Base-by-base conservation (phyloP, 2,888 invertebrate genomes). In the Myopa testacea region DNA sequence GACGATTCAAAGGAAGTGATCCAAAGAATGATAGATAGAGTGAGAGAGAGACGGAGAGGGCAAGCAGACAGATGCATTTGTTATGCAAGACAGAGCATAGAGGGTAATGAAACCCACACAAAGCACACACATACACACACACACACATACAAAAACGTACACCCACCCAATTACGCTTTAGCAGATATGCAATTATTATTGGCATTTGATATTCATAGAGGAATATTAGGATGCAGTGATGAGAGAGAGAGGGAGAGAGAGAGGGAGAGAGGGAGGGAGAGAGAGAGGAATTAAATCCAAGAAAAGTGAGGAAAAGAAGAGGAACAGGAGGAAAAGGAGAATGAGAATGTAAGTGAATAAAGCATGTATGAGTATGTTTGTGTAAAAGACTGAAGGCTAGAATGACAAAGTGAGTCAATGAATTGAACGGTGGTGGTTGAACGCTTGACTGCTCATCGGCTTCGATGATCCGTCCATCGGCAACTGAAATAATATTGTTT, bases 141-240 rank as follows among this genome's bases (percentile, higher is more conserved):
- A 70, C 55, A 69, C 14, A 71, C 38, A 69, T 14, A 55, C 10
- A 63, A 19, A 45, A 12, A 70, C 34, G 60, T 62, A 62, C 62
- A 45, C 38, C 14, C 34, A 62, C 69, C 58, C 34, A 1, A 14
- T 14, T 26, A n/a, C 63, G 34, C 37, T n/a, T 34, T 67, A 12
- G 62, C 62, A 62, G 62, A 62, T 62, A 62, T 65, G 38, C 38
- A 37, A 65, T 68, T 68, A 68, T 68, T 45, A 40, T 45, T 68
- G 68, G 45, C 68, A 68, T 68, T 68, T 68, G 45, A 45, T 68
- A 68, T 68, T 68, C 68, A 68, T 68, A 19, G 40, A 40, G 16
- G 40, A 38, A 62, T 62, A 14, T n/a, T 37, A 68, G n/a, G 12
- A 16, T 3, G 37, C 37, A 37, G 65, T 0, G 65, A 10, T 4